Percentiles rank a stretch among this genome's conserved stretches.
These are phyloP conservation scores for Pantelozetes paolii DNA, from an alignment of 2,888 invertebrate genomes.

Conservation along the genomic window DNA sequence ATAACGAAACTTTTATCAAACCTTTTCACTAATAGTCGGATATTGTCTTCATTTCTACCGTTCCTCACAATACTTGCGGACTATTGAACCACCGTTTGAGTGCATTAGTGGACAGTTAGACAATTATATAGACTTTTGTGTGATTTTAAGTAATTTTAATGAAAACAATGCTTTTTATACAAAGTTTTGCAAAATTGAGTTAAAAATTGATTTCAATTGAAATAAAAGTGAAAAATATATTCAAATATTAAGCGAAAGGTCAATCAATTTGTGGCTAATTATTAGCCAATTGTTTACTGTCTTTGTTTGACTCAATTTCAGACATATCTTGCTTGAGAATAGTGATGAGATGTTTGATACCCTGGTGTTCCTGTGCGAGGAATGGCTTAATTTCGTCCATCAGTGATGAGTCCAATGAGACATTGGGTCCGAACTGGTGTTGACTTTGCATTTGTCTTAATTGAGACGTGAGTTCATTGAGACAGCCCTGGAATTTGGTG, in stretches of 20 bases:
- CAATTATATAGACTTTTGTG: no score
- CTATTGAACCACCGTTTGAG: no score
- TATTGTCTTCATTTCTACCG: no score
- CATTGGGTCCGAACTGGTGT: slow-evolving; percentile 52
- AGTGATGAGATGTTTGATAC: slow-evolving; percentile 61
- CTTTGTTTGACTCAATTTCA: background rate
- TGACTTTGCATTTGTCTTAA: slow-evolving; percentile 58
- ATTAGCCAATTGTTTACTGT: background rate
- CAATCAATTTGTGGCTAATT: background rate
- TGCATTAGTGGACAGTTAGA: no score
- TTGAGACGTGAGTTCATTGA: slow-evolving; percentile 84
- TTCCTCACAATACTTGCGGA: no score
- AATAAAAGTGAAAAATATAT: background rate
- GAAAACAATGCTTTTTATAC: no score
- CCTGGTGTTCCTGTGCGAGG: slow-evolving; percentile 78
- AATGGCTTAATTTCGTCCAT: slow-evolving; percentile 66
- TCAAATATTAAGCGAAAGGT: background rate
- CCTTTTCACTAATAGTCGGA: no score
- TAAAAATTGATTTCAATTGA: background rate
- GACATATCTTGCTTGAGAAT: slow-evolving; percentile 6
- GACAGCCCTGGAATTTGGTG: slow-evolving; percentile 84
- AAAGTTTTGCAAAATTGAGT: no score
- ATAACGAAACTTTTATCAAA: no score
- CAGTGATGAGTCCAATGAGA: slow-evolving; percentile 67
- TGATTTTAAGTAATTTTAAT: no score